phyloP scores from a whole-genome alignment of 2,888 invertebrate species.

The Perizoma flavofasciatum region DNA sequence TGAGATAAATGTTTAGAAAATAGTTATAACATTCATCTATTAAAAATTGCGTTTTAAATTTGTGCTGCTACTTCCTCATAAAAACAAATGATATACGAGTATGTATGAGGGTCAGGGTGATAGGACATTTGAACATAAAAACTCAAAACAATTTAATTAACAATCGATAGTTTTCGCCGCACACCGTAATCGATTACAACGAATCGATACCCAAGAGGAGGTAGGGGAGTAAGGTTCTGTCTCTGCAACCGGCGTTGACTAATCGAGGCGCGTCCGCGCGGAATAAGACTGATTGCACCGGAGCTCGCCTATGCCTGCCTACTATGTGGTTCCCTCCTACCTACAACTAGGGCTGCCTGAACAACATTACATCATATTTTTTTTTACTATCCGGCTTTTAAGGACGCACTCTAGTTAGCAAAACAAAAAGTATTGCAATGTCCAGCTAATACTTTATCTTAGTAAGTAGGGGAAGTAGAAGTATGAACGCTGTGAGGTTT shows the following conservation, averaged over 20 bases:
- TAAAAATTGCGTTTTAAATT: too few relatives aligned
- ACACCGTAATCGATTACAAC: constrained; percentile 74
- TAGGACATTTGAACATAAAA: not conserved
- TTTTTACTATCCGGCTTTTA: too few relatives aligned
- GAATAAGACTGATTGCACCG: constrained; percentile 82
- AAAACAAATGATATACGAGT: too few relatives aligned
- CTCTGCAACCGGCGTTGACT: constrained; percentile 83
- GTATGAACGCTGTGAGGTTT: too few relatives aligned
- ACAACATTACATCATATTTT: not conserved
- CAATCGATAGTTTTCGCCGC: constrained; percentile 67
- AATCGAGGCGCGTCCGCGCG: constrained; percentile 82
- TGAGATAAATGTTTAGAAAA: too few relatives aligned
- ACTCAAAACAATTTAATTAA: constrained; percentile 45
- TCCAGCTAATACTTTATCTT: too few relatives aligned
- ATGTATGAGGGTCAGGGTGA: too few relatives aligned
- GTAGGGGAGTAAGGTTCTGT: constrained; percentile 66
- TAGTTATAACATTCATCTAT: too few relatives aligned
- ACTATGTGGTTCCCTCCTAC: constrained; percentile 75
- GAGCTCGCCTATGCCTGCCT: constrained; percentile 78
- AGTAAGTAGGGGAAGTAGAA: too few relatives aligned
- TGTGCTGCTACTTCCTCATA: too few relatives aligned
- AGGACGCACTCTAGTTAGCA: too few relatives aligned
- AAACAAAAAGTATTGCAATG: too few relatives aligned
- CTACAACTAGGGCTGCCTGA: constrained; percentile 43
- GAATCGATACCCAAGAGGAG: constrained; percentile 75